phyloP scores from a whole-genome alignment of 1,140 invertebrate species.

The Heliconius hewitsoni region DNA sequence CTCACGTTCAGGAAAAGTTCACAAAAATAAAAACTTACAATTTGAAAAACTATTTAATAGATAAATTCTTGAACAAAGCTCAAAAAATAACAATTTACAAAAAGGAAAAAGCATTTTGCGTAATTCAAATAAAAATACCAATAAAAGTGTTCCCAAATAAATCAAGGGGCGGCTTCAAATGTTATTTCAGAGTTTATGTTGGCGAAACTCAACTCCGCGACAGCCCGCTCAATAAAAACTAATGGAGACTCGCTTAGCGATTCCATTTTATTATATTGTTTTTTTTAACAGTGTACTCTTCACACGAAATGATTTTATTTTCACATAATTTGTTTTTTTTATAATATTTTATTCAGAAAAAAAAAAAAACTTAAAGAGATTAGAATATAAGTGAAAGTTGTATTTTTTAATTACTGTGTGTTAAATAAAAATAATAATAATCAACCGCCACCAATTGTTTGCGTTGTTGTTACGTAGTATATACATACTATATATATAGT shows the following conservation, averaged over 20 bases:
- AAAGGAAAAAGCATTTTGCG: background rate
- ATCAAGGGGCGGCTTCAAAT: constrained; percentile 41
- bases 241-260: constrained; percentile 52
- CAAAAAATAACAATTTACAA: background rate
- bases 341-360: background rate
- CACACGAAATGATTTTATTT: constrained; percentile 19
- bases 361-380: background rate
- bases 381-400: background rate
- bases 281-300: background rate
- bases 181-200: constrained; percentile 52
- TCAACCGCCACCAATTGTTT: background rate
- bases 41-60: background rate
- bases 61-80: background rate
- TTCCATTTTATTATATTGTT: constrained; percentile 23
- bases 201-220: constrained; percentile 43
- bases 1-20: background rate
- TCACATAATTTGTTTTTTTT: background rate
- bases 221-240: constrained; percentile 61
- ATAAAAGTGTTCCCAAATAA: constrained; percentile 33
- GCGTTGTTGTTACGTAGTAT: too few relatives aligned
- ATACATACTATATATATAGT: background rate
- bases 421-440: background rate
- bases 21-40: background rate
- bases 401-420: background rate
- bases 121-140: constrained; percentile 26